Conservation (phyloP, 2,888 invertebrate species). For the Leucophenga maculata region DNA sequence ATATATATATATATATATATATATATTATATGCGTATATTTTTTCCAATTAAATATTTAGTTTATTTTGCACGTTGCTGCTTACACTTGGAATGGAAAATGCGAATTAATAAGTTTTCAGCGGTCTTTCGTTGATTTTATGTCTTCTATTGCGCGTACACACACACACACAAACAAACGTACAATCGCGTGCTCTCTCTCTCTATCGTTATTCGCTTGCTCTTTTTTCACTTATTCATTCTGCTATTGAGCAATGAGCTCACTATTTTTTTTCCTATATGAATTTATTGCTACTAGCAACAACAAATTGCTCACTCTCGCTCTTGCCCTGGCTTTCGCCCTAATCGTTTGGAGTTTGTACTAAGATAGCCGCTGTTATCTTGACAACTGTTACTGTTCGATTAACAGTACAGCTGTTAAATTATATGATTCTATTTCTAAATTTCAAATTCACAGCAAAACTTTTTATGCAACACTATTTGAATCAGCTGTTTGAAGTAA, state of each 20-base stretch:
- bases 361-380: not conserved
- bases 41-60: not conserved
- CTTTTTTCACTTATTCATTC: not conserved
- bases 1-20: not conserved
- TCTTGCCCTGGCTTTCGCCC: too few species aligned
- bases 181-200: not conserved
- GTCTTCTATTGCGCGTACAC: constrained; percentile 29
- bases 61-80: constrained; percentile 34
- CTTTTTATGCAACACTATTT: not conserved
- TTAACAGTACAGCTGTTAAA: not conserved
- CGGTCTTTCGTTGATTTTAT: constrained; percentile 51
- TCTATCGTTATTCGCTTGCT: not conserved
- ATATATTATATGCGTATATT: too few species aligned
- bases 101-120: constrained; percentile 51
- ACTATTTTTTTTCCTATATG: too few species aligned
- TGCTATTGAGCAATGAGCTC: too few species aligned
- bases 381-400: constrained; percentile 1
- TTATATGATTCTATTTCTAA: not conserved
- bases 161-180: too few species aligned
- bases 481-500: too few species aligned
- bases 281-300: too few species aligned
- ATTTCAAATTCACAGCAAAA: not conserved
- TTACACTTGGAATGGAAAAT: constrained; percentile 55
- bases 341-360: not conserved
- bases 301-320: too few species aligned